phyloP scores from a whole-genome alignment of 2,888 invertebrate species.

The Protula sp. region DNA sequence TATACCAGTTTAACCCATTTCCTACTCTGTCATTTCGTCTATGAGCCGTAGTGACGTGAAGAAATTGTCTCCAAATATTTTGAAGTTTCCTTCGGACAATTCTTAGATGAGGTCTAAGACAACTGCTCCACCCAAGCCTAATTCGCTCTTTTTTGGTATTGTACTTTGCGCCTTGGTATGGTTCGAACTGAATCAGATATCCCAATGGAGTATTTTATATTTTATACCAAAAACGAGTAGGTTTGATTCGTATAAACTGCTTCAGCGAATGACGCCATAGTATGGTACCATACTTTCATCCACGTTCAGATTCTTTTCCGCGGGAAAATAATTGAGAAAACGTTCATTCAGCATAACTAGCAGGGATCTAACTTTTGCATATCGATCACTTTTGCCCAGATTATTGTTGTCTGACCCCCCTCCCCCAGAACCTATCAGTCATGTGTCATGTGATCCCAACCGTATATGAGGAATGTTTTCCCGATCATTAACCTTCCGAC shows the following conservation, averaged over 20 bases:
- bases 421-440: no score
- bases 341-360: not conserved
- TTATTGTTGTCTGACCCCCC: not conserved
- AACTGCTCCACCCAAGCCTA: not conserved
- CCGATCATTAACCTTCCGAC: no score
- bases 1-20: not conserved
- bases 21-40: not conserved
- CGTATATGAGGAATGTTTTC: no score
- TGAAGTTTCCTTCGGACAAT: not conserved
- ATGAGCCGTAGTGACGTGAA: not conserved
- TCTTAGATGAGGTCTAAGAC: not conserved
- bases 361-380: slow-evolving; percentile 1
- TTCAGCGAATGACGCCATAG: slow-evolving; percentile 10
- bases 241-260: slow-evolving; percentile 11
- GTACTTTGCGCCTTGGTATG: not conserved
- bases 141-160: not conserved
- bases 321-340: not conserved
- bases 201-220: not conserved
- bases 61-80: not conserved
- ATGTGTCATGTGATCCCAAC: no score
- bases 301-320: not conserved
- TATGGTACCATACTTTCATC: slow-evolving; percentile 14
- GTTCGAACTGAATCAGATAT: not conserved
- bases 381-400: not conserved
- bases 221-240: slow-evolving; percentile 12